Percentiles rank a stretch among this genome's conserved stretches.
These are phyloP conservation scores for Deilephila porcellus DNA, from an alignment of 2,888 invertebrate genomes.

Conservation along the genomic window DNA sequence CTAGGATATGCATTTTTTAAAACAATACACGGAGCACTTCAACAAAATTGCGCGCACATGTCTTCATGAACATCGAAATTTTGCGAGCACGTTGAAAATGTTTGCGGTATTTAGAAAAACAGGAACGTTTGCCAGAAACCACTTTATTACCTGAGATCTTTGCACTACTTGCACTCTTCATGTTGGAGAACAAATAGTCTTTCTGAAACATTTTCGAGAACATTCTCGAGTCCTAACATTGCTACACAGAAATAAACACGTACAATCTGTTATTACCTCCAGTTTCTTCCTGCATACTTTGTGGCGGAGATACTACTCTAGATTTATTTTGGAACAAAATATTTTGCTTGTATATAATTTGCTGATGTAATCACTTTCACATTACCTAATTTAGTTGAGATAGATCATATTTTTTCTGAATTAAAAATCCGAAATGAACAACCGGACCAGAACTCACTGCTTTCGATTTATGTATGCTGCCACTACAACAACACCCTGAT, in stretches of 20 bases:
- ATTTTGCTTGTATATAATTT: too few species aligned
- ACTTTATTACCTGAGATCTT: constrained; percentile 44
- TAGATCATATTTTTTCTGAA: too few species aligned
- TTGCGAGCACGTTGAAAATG: constrained; percentile 39
- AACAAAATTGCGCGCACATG: constrained; percentile 38
- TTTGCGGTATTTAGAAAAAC: constrained; percentile 46
- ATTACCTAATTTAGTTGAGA: too few species aligned
- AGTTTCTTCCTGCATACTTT: neutral
- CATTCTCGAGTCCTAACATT: neutral
- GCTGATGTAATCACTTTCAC: too few species aligned
- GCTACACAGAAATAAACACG: neutral
- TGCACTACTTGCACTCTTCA: constrained; percentile 24
- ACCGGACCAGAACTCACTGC: too few species aligned
- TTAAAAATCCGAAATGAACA: too few species aligned
- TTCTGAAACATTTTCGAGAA: constrained; percentile 10
- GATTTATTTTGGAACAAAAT: neutral
- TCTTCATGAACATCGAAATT: constrained; percentile 46
- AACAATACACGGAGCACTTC: neutral
- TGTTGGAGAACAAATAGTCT: constrained; percentile 22
- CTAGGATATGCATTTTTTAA: neutral
- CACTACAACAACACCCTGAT: neutral
- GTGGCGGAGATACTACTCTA: too few species aligned
- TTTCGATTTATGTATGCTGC: too few species aligned
- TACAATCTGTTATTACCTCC: neutral
- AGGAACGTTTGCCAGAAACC: constrained; percentile 37